Conservation (phyloP, 2,113 vertebrate genomes). For the Tragelaphus imberbis region DNA sequence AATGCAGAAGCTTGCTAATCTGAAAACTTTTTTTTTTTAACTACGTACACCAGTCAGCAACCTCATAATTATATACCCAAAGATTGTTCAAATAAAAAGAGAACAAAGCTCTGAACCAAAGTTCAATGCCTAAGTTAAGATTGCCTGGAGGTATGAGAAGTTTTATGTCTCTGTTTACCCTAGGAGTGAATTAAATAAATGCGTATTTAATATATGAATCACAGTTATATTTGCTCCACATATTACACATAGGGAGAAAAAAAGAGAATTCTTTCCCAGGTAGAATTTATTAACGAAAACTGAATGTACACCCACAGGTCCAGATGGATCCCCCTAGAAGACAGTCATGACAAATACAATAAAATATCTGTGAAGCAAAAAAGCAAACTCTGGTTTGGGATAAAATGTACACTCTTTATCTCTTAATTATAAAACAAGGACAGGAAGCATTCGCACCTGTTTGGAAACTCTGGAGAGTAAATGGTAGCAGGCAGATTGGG, state of each 20-base stretch:
- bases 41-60: not conserved
- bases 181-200: constrained; percentile 62
- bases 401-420: not conserved
- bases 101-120: constrained; percentile 61
- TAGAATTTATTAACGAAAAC: constrained; percentile 29
- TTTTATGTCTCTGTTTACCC: constrained; percentile 71
- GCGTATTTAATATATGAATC: constrained; percentile 66
- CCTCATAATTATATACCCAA: constrained; percentile 57
- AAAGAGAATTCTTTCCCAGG: constrained; percentile 29
- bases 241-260: constrained; percentile 28
- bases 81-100: constrained; percentile 64
- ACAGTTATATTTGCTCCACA: constrained; percentile 41
- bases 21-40: not conserved
- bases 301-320: not conserved
- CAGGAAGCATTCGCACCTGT: not conserved
- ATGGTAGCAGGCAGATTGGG: not conserved
- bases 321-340: not conserved
- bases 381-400: not conserved
- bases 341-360: not conserved
- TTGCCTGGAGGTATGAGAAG: constrained; percentile 56
- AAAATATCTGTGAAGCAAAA: not conserved
- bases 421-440: not conserved
- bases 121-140: constrained; percentile 54
- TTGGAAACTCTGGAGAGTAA: not conserved
- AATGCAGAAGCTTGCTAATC: constrained; percentile 26